Conservation (phyloP, 2,113 vertebrate species). For the Pionites leucogaster region DNA sequence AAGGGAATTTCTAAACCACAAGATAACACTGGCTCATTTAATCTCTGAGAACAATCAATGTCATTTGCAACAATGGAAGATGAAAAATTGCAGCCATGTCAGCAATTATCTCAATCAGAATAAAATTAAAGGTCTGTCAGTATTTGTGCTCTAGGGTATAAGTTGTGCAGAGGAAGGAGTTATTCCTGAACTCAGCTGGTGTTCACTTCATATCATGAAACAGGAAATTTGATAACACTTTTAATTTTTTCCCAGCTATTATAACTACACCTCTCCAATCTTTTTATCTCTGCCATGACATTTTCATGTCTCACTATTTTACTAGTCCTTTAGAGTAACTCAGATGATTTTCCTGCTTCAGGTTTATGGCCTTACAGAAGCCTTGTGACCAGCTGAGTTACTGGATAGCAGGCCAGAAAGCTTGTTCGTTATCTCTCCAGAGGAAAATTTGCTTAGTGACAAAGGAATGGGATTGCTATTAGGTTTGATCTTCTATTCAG, state of each 20-base stretch:
- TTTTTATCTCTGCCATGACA: neutral
- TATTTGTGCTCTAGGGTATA: neutral
- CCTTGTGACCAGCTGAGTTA: neutral
- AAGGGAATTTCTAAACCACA: neutral
- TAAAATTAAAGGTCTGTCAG: neutral
- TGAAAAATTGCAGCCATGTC: neutral
- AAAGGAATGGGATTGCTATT: neutral
- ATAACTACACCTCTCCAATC: neutral
- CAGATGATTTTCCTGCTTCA: neutral
- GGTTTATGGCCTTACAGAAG: neutral
- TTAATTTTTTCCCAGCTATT: constrained; percentile 1
- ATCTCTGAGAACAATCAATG: neutral
- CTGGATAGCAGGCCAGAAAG: neutral
- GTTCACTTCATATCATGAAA: neutral
- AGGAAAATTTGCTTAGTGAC: neutral
- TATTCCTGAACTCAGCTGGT: neutral
- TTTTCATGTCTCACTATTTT: neutral
- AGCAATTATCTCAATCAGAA: neutral
- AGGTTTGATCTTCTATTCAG: neutral
- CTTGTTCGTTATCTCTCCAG: neutral
- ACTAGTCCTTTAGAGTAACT: neutral
- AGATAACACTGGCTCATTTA: neutral
- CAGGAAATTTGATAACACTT: neutral
- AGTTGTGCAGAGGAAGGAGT: neutral
- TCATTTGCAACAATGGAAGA: neutral